Base-by-base conservation (phyloP, 2,888 invertebrate genomes). In the Miltochrista miniata region DNA sequence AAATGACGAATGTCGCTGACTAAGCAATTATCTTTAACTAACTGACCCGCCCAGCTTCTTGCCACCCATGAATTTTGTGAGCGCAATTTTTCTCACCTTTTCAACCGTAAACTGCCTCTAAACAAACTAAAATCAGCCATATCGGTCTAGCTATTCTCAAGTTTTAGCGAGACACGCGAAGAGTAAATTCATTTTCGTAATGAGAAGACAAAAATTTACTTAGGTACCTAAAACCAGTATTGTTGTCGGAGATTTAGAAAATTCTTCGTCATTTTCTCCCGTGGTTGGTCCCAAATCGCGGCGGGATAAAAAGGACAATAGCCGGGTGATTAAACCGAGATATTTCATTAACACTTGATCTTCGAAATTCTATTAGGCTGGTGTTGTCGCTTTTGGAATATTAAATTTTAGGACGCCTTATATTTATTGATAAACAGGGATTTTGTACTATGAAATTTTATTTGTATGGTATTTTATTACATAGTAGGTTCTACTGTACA, bases 331-430 rank as follows among this genome's bases (percentile, higher is more conserved):
- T 79, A 76, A 74, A 74, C 72, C 68, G 66, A 80, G 80, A 72
- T 81, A 81, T 82, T 82, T 82, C 79, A 82, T 81, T 82, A 82
- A 64, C 74, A 72, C 70, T 71, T 63, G 67, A 73, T 76, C 71
- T 69, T 68, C 54, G 71, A 68, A 72, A 80, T 79, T 72, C 72
- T 65, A 60, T 72, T 61, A 65, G 59, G 59, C 36, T 29, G 45
- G 51, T 9, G 55, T 42, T 59, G 48, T 58, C 53, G 53, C 55
- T 59, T 51, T 54, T 51, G 54, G 64, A 60, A 70, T 70, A 73
- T 76, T 72, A 24, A 24, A 4, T 24, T 24, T 24, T 66, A 53
- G 59, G 64, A 56, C 38, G 38, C 7, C 51, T 51, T 18, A 11
- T 43, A 52, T 42, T 1, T 13, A 48, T 24, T 35, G 18, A 14